phyloP scores from a whole-genome alignment of 2,888 invertebrate species.

The Palloptera scutellata region DNA sequence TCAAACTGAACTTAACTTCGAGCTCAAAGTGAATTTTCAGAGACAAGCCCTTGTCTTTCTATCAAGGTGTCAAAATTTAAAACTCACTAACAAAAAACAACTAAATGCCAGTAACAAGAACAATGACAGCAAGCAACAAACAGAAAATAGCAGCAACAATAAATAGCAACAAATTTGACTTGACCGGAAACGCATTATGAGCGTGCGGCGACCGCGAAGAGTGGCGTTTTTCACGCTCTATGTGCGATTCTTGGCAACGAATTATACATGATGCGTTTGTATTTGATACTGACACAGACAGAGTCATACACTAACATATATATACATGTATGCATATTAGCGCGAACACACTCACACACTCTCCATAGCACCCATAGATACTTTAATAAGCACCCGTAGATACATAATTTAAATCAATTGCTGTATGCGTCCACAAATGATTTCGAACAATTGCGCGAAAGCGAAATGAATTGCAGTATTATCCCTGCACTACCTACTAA shows the following conservation, averaged over 20 bases:
- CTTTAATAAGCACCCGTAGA: too few species aligned
- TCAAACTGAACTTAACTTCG: background rate
- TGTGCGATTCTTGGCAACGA: conserved; percentile 34
- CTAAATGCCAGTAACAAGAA: background rate
- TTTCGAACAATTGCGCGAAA: too few species aligned
- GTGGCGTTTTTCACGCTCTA: conserved; percentile 50
- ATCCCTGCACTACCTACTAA: too few species aligned
- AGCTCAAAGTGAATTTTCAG: background rate
- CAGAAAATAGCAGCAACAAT: conserved; percentile 2
- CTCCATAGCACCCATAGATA: too few species aligned
- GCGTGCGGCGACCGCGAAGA: conserved; percentile 32
- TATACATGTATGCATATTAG: too few species aligned
- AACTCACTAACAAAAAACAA: too few species aligned
- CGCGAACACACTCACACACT: too few species aligned
- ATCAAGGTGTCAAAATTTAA: too few species aligned
- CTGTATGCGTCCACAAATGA: too few species aligned
- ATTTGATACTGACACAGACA: background rate
- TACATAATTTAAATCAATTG: too few species aligned
- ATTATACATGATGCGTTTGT: conserved; percentile 20
- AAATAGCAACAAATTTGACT: conserved; percentile 1
- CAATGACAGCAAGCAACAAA: background rate
- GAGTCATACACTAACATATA: background rate
- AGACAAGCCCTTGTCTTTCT: conserved; percentile 3
- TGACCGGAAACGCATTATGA: conserved; percentile 54
- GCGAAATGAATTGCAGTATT: too few species aligned